Percentiles rank a stretch among this genome's conserved stretches.
phyloP scores from a whole-genome alignment of 2,797 vertebrate species.

The Graptemys geographica region DNA sequence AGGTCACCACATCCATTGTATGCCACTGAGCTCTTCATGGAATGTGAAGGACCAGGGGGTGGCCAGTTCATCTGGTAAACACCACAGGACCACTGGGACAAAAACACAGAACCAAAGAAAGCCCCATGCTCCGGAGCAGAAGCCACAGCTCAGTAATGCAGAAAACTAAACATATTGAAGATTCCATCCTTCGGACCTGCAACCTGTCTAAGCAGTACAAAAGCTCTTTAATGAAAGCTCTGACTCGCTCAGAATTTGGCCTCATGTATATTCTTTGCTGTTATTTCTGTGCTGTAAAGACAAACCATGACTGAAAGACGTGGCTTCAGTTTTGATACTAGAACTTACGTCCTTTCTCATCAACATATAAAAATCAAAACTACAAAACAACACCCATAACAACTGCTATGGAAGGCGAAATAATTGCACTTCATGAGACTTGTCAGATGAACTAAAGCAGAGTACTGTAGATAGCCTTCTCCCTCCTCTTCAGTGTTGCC shows the following conservation, averaged over 20 bases:
- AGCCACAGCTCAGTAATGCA: neutral
- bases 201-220: neutral
- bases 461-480: neutral
- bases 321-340: neutral
- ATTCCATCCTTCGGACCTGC: neutral
- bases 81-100: neutral
- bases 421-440: neutral
- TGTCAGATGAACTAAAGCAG: neutral
- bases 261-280: neutral
- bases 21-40: neutral
- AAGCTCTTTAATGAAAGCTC: neutral
- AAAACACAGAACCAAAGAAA: neutral
- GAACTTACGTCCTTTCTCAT: neutral
- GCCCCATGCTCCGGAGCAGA: rapidly evolving
- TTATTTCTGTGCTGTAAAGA: neutral
- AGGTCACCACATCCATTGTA: neutral
- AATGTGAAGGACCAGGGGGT: neutral
- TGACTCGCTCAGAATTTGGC: neutral
- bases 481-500: neutral
- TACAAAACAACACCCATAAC: neutral
- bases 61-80: neutral
- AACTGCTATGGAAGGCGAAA: neutral
- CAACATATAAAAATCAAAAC: neutral
- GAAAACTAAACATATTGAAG: neutral
- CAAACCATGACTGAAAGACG: neutral